Percentiles rank a stretch among this genome's conserved stretches.
Evolutionary conservation across 2,888 invertebrate species (phyloP).

Genomic region (Chalcosyrphus nemorum): DNA sequence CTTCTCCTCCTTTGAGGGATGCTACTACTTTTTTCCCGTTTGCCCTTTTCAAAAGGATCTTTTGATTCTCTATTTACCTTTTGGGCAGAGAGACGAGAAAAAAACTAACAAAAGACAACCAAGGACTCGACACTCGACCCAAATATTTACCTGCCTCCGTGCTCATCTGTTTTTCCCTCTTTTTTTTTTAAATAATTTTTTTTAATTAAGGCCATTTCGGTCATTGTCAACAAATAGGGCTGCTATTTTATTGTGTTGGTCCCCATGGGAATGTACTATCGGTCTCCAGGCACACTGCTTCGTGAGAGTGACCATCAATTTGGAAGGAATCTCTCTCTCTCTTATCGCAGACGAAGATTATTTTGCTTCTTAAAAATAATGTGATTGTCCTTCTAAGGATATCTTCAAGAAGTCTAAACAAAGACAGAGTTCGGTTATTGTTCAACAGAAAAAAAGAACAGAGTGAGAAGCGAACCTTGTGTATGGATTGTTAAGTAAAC

Average conservation of each 20-base stretch:
- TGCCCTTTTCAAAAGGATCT: constrained; percentile 1
- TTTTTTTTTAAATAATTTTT: constrained; percentile 3
- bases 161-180: constrained; percentile 31
- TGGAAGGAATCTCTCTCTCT: no score
- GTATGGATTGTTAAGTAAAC: constrained; percentile 48
- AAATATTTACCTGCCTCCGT: constrained; percentile 28
- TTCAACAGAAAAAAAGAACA: constrained; percentile 17
- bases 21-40: background rate
- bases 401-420: constrained; percentile 54
- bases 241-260: constrained; percentile 34
- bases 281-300: constrained; percentile 29
- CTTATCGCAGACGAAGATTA: constrained; percentile 66
- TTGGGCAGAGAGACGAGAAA: constrained; percentile 27
- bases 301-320: constrained; percentile 23
- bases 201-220: constrained; percentile 67
- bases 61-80: constrained; percentile 52
- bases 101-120: constrained; percentile 48
- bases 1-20: background rate
- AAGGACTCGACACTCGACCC: constrained; percentile 48
- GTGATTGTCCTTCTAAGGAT: constrained; percentile 52
- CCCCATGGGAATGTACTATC: constrained; percentile 65
- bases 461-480: constrained; percentile 42
- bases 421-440: constrained; percentile 59
- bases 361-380: constrained; percentile 67
- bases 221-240: constrained; percentile 67